A percentile compares a stretch with the other conserved stretches of the same genome.
Conservation (phyloP, 2,888 invertebrate genomes). For the Drosophila niveifrons region DNA sequence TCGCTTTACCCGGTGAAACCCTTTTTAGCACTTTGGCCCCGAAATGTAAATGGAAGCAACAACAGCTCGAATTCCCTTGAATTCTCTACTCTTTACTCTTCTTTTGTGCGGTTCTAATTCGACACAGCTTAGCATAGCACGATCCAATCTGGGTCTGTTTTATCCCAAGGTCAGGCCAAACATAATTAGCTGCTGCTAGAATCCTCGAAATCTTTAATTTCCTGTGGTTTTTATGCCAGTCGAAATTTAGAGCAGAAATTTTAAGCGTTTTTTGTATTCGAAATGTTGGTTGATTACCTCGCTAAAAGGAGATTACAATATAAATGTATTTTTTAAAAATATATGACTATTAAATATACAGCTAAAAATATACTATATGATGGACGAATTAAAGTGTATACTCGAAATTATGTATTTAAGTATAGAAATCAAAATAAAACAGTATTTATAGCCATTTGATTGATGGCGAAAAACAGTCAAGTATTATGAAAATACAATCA, state of each 20-base stretch:
- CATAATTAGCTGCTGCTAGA: slow-evolving; percentile 7
- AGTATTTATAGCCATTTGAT: too few relatives aligned
- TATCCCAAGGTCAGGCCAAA: slow-evolving; percentile 11
- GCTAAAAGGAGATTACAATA: too few relatives aligned
- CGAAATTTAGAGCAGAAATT: not conserved
- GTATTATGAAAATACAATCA: too few relatives aligned
- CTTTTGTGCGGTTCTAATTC: slow-evolving; percentile 8
- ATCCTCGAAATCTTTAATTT: not conserved
- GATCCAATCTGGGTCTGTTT: not conserved
- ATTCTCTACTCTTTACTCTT: not conserved
- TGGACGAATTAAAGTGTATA: too few relatives aligned
- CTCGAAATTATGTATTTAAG: too few relatives aligned
- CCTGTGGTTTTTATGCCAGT: not conserved
- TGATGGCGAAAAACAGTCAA: too few relatives aligned
- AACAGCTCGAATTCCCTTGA: slow-evolving; percentile 12
- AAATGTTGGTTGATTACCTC: not conserved
- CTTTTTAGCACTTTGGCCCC: slow-evolving; percentile 68
- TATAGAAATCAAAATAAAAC: too few relatives aligned
- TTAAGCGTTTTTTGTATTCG: not conserved
- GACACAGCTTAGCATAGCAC: slow-evolving; percentile 2
- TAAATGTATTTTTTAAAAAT: too few relatives aligned
- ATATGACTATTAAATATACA: too few relatives aligned
- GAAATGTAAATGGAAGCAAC: slow-evolving; percentile 11
- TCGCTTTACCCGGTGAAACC: slow-evolving; percentile 56
- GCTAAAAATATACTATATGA: too few relatives aligned